Evolutionary conservation across 2,113 vertebrate genomes (phyloP), one percentile per base, ranked within the genome.

Genomic region (human (Homo sapiens)): DNA sequence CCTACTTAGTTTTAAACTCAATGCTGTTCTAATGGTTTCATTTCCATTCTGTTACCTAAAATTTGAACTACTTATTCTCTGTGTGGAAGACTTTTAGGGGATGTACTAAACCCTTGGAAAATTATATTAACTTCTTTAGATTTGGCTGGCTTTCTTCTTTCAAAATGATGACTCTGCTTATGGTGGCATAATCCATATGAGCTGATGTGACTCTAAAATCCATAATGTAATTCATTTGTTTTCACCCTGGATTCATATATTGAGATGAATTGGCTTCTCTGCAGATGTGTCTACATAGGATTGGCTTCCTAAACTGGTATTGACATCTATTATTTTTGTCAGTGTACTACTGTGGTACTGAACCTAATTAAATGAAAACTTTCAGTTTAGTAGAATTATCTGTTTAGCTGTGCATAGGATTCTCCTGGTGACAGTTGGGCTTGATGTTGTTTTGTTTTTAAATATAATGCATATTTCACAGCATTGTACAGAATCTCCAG

Each of bases 31-130:
- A 79, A n/a, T 59, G 16, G 20, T 52, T 32, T 83, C 9, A 32
- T 93, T 96, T 87, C 8, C 38, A 59, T 92, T 96, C 32, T 87
- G 4, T 57, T 89, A 84, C 57, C 43, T 82, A 70, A 89, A 79
- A 30, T 70, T 20, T 80, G 17, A 89, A 48, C 9, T 4, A 27
- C 17, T 66, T 90, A 30, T 4, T 95, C 11, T 35, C 14, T 94
- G 43, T 8, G 20, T 93, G 66, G 38, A 86, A 80, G 52, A 83
- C n/a, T 86, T 6, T 70, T 57, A 70, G 2, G 11, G 18, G 86
- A 89, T 6, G 50, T 96, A 57, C 32, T 78, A 90, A 94, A 1
- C 59, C 23, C 70, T 96, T 87, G 23, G 16, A 80, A 89, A 96
- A 81, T 52, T 25, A 10, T 55, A 20, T 59, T 79, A 68, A 78